Evolutionary conservation across 2,888 invertebrate species (phyloP), one percentile per base, ranked within the genome.

Genomic region (Nesidiocoris tenuis): DNA sequence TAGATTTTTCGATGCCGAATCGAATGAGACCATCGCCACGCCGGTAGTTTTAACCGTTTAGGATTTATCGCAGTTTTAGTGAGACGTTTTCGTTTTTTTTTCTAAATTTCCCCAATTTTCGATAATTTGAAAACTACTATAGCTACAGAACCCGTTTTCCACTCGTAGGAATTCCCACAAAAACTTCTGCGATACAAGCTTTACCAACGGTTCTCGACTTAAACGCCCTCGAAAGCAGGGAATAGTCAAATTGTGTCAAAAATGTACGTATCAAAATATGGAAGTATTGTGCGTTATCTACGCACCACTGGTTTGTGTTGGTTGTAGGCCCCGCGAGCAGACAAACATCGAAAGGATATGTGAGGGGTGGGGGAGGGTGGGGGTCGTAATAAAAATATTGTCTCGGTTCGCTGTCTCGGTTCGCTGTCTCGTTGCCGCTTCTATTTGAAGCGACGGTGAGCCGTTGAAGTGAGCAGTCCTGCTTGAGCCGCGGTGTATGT

Each of bases 351-450:
- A 39, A 39, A 7, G 39, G 39, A 39, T 39, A 39, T 39, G 39
- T 39, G 39, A n/a, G n/a, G n/a, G n/a, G n/a, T n/a, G n/a, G 59
- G 17, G 59, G 5, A 19, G 19, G 59, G 3, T 2, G 63, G 21
- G 16, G 23, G 16, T n/a, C 19, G 63, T 21, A 63, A 63, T 63
- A 63, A 63, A 63, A 63, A 63, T 63, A 63, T 63, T 22, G 22
- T 22, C 22, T 63, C 63, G 2, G 22, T 21, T 21, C n/a, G n/a
- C n/a, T n/a, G n/a, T n/a, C n/a, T n/a, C n/a, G n/a, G n/a, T n/a
- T n/a, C n/a, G n/a, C n/a, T n/a, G n/a, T n/a, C n/a, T n/a, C n/a
- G 39, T 12, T 39, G 39, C 3, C 3, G 12, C 39, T 39, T 12
- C 39, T 39, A 39, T 39, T 39, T 12, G 3, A 12, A 3, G 39